phyloP scores from a whole-genome alignment of 2,797 vertebrate species.

The Arvicola amphibius region DNA sequence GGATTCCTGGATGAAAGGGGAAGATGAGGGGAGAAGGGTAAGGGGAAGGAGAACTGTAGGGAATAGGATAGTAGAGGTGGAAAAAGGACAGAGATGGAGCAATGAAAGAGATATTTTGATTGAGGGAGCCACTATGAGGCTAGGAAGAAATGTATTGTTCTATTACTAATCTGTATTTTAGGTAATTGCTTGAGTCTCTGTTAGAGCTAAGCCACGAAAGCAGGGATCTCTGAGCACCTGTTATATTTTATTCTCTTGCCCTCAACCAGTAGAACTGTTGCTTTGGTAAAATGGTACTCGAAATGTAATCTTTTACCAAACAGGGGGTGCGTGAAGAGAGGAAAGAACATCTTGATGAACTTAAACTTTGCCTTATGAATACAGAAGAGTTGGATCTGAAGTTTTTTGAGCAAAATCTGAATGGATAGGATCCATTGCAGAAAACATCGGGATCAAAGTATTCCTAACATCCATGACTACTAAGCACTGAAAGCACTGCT shows the following conservation, averaged over 20 bases:
- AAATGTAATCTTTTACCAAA: not conserved
- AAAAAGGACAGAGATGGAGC: too few species aligned
- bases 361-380: not conserved
- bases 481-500: not conserved
- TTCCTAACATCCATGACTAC: not conserved
- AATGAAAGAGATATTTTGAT: too few species aligned
- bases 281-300: not conserved
- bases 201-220: not conserved
- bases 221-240: not conserved
- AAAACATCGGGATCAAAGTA: not conserved
- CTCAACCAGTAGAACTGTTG: not conserved
- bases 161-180: not conserved
- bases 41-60: too few species aligned
- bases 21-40: too few species aligned
- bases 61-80: too few species aligned
- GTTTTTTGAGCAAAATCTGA: not conserved
- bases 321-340: not conserved
- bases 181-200: not conserved
- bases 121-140: too few species aligned
- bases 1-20: too few species aligned
- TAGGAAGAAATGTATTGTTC: too few species aligned
- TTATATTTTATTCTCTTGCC: not conserved
- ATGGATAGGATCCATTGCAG: not conserved
- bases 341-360: not conserved
- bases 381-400: not conserved